Conservation (phyloP, 2,797 vertebrate genomes). For the Holocentrus rufus region DNA sequence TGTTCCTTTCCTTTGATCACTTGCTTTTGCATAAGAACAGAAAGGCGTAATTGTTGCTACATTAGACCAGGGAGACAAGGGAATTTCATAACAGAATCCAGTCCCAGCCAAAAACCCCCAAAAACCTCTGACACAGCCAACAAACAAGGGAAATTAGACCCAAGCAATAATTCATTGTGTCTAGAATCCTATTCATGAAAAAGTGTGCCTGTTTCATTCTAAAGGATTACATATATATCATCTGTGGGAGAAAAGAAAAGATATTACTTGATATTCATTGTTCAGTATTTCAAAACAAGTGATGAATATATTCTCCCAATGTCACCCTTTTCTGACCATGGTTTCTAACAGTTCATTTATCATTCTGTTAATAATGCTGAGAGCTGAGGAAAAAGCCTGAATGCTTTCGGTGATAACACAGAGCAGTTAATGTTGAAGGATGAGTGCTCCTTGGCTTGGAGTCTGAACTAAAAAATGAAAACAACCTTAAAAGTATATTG, state of each 20-base stretch:
- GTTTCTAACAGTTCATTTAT: neutral
- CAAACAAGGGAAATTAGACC: too few species aligned
- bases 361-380: neutral
- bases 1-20: too few species aligned
- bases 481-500: neutral
- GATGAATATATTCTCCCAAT: constrained; percentile 2
- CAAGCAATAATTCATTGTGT: too few species aligned
- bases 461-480: too few species aligned
- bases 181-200: too few species aligned
- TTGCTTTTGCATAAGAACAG: too few species aligned
- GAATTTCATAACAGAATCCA: too few species aligned
- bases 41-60: too few species aligned
- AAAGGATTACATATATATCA: neutral
- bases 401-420: neutral
- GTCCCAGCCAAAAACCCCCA: too few species aligned
- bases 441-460: neutral
- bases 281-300: constrained; percentile 11
- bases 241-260: neutral
- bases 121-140: too few species aligned
- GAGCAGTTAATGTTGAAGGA: neutral
- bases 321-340: neutral
- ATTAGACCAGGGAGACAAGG: too few species aligned
- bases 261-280: neutral
- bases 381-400: neutral
- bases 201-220: too few species aligned